Evolutionary conservation across 2,888 invertebrate species (phyloP), one percentile per base, ranked within the genome.

Genomic region (Athetis lepigone): DNA sequence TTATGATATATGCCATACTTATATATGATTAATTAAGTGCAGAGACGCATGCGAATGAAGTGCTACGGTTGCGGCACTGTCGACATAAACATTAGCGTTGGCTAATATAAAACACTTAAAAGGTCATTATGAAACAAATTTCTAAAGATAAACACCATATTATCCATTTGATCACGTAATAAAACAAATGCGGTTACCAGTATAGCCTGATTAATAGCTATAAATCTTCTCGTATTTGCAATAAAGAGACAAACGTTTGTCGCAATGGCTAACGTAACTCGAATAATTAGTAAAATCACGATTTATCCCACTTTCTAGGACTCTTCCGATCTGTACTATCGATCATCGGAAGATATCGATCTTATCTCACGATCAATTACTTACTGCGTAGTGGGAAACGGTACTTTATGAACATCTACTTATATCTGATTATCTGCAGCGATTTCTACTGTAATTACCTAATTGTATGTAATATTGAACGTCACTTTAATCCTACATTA

Each of bases 241-340:
- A 90, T 85, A 87, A 86, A 81, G 90, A 89, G 90, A 91, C 91
- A 91, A 85, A 90, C 82, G 86, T 82, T 87, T 90, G 87, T 90
- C 89, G 92, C 88, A 93, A 93, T 85, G 72, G 73, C 76, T 81
- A 89, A 89, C 90, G 91, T 90, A 91, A 93, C 85, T 85, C 82
- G 73, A 88, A 91, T 91, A 93, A 93, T 93, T 93, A 93, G 89
- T 87, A 88, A 90, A 90, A 90, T 90, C 92, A 93, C 93, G 93
- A 93, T 87, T 88, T 92, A 91, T 88, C 84, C 88, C 86, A 89
- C 92, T 94, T 92, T 91, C 89, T 87, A 87, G 85, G 88, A 89
- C 86, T 88, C 88, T 88, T 90, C 89, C 86, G 88, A 91, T 88
- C 83, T 82, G 76, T 79, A 83, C 86, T 89, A 92, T 93, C 92